Conservation (phyloP, 1,140 invertebrate genomes). For the Heliconius eleuchia region DNA sequence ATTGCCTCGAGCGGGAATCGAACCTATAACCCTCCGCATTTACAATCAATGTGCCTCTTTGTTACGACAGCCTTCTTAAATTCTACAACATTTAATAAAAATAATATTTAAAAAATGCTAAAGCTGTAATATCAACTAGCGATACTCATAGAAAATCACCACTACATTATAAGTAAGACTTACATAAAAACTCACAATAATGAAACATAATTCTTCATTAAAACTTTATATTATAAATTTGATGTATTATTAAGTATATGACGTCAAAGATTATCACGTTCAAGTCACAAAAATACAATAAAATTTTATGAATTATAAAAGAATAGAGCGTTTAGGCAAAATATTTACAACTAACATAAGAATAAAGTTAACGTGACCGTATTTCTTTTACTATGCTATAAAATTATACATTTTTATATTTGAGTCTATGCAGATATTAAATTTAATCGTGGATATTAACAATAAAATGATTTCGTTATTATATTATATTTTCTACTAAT, state of each 20-base stretch:
- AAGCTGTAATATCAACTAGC: no score
- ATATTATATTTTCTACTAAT: background rate
- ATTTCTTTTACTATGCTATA: conserved; percentile 49
- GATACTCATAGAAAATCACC: no score
- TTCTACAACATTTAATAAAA: no score
- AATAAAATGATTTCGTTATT: background rate
- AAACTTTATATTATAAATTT: background rate
- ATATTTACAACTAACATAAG: conserved; percentile 61
- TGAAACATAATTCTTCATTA: background rate
- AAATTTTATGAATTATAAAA: conserved; percentile 69
- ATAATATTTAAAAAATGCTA: no score
- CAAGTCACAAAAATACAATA: conserved; percentile 22
- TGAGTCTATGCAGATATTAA: conserved; percentile 19
- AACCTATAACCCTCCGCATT: no score
- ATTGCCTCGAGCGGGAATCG: no score
- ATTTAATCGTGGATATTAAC: background rate
- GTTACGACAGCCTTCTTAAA: no score
- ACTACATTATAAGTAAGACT: background rate
- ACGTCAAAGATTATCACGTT: conserved; percentile 61
- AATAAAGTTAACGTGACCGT: conserved; percentile 61
- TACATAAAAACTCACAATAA: background rate
- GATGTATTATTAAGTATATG: background rate
- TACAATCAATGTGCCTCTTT: no score
- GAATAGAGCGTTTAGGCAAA: conserved; percentile 61
- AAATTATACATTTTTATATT: conserved; percentile 9